phyloP scores from a whole-genome alignment of 2,888 invertebrate species.

The Noctuana brunneofusca region DNA sequence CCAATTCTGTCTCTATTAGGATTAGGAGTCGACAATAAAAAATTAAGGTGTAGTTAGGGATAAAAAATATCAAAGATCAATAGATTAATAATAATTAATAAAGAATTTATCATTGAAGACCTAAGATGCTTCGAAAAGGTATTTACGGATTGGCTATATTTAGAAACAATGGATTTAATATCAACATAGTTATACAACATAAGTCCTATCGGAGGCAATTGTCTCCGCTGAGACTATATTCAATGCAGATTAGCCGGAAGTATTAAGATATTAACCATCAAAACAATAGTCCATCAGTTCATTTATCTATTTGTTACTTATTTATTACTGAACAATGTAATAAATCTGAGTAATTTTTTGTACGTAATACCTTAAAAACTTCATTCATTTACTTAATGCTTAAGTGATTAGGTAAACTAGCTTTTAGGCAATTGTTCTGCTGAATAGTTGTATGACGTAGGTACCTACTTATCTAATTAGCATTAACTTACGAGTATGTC shows the following conservation, averaged over 20 bases:
- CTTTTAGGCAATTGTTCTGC: no score
- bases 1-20: not conserved
- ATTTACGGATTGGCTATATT: constrained; percentile 41
- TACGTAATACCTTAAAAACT: no score
- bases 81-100: not conserved
- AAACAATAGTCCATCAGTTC: not conserved
- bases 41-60: no score
- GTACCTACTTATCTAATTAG: no score
- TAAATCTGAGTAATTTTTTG: no score
- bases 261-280: constrained; percentile 39
- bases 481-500: no score
- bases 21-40: no score
- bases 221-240: constrained; percentile 53
- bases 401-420: no score
- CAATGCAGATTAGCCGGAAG: constrained; percentile 68
- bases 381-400: no score
- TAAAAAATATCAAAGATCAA: no score
- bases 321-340: not conserved
- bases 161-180: constrained; percentile 40
- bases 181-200: constrained; percentile 47
- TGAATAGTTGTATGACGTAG: no score
- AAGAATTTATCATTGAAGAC: not conserved
- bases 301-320: no score
- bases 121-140: not conserved
- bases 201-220: constrained; percentile 44